A percentile compares a stretch with the other conserved stretches of the same genome.
Conservation (phyloP, 2,113 vertebrate genomes). For the Eubucco bourcierii region DNA sequence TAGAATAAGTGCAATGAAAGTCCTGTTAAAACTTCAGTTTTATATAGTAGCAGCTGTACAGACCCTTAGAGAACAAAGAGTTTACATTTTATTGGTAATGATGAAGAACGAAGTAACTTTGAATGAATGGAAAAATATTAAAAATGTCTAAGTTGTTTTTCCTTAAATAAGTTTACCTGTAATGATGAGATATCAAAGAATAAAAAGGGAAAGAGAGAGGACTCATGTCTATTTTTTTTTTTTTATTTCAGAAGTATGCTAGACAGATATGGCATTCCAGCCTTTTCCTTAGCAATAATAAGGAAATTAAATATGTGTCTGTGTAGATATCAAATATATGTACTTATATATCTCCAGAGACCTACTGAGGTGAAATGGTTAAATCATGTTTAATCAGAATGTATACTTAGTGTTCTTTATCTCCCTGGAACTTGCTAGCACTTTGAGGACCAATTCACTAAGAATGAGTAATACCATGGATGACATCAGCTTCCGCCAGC, state of each 20-base stretch:
- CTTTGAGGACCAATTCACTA: constrained; percentile 79
- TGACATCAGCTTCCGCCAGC: constrained; percentile 93
- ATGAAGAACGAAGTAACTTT: neutral
- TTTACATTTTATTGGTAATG: neutral
- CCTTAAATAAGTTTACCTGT: neutral
- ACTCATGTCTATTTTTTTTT: neutral
- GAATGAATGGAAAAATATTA: neutral
- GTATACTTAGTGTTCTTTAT: constrained; percentile 80
- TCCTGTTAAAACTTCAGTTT: neutral
- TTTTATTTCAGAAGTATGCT: neutral
- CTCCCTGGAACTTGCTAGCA: constrained; percentile 79
- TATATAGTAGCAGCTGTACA: neutral
- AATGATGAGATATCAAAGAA: neutral
- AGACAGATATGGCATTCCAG: neutral
- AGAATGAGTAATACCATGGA: constrained; percentile 78
- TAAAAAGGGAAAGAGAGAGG: neutral
- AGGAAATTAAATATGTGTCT: neutral
- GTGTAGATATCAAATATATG: neutral
- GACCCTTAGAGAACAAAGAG: neutral
- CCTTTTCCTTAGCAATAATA: neutral
- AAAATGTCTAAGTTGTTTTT: neutral
- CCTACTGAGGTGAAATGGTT: constrained; percentile 49
- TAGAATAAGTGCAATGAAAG: neutral
- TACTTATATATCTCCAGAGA: neutral
- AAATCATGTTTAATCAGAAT: constrained; percentile 73